Evolutionary conservation across 2,888 invertebrate species (phyloP).

Genomic region (Malthinus seriepunctatus): DNA sequence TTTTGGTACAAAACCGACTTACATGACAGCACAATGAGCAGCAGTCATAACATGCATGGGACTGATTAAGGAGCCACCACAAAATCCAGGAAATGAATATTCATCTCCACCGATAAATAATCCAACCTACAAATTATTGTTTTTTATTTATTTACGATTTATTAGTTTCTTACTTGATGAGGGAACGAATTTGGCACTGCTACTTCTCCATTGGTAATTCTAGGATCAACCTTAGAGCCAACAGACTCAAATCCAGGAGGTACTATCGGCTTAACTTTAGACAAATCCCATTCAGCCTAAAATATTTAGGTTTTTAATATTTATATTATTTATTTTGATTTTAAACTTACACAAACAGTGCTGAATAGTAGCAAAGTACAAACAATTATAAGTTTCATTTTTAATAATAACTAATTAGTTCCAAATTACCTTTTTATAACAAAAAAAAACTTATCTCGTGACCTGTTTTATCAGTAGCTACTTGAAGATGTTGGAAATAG

Average conservation of each 20-base stretch:
- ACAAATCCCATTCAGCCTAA: background rate
- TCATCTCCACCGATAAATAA: background rate
- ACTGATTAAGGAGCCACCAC: slow-evolving; percentile 4
- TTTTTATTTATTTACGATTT: background rate
- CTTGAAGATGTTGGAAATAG: too few relatives aligned
- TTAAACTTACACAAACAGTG: too few relatives aligned
- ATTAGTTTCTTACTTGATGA: background rate
- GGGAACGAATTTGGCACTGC: background rate
- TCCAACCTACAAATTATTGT: background rate
- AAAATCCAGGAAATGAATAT: background rate
- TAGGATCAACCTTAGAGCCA: background rate
- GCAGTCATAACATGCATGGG: slow-evolving; percentile 1
- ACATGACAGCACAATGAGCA: slow-evolving; percentile 3
- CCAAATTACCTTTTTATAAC: too few relatives aligned
- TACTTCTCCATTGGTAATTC: background rate
- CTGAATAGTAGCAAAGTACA: too few relatives aligned
- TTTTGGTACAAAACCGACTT: background rate
- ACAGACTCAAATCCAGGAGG: background rate
- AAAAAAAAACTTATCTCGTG: too few relatives aligned
- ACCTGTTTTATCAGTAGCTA: too few relatives aligned
- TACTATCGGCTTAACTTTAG: background rate
- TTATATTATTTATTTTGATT: too few relatives aligned
- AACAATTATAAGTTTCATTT: too few relatives aligned
- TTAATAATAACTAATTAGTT: too few relatives aligned
- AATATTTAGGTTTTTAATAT: background rate